These are phyloP conservation scores for Teleopsis dalmanni DNA, from an alignment of 1,140 invertebrate species.

Conservation along the genomic window DNA sequence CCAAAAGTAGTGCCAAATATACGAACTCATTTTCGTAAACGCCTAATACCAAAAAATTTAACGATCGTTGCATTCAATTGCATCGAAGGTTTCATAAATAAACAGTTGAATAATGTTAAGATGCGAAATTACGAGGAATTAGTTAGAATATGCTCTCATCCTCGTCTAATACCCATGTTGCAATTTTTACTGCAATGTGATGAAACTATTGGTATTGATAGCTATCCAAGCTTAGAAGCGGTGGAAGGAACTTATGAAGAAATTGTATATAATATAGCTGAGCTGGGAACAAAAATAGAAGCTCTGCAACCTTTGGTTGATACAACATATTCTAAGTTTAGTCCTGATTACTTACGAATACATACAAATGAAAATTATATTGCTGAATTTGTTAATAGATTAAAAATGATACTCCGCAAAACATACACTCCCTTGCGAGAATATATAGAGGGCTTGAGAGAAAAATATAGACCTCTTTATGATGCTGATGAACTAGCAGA, in stretches of 20 bases:
- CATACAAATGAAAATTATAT: conserved; percentile 31
- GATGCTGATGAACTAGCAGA: conserved; percentile 30
- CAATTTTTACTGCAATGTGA: conserved; percentile 45
- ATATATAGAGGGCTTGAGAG: conserved; percentile 37
- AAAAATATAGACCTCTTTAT: conserved; percentile 41
- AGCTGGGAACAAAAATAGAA: conserved; percentile 42
- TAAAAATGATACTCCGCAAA: conserved; percentile 32
- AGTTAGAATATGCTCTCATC: conserved; percentile 43
- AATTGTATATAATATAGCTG: conserved; percentile 43
- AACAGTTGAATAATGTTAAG: conserved; percentile 49
- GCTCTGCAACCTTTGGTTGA: conserved; percentile 45
- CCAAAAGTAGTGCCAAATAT: conserved; percentile 40
- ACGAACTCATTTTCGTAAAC: conserved; percentile 36
- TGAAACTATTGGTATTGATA: conserved; percentile 31
- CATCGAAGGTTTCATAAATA: conserved; percentile 45
- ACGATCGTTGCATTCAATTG: conserved; percentile 34
- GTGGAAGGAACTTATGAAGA: conserved; percentile 37
- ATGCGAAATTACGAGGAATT: conserved; percentile 50
- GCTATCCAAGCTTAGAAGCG: conserved; percentile 37
- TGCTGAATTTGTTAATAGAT: conserved; percentile 24
- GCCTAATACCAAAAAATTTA: conserved; percentile 20
- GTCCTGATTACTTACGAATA: conserved; percentile 31
- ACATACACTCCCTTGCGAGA: conserved; percentile 38
- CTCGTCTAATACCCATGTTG: conserved; percentile 46
- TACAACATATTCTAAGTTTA: conserved; percentile 16